These are phyloP conservation scores for Columba guinea DNA, from an alignment of 2,797 vertebrate species.

Conservation along the genomic window DNA sequence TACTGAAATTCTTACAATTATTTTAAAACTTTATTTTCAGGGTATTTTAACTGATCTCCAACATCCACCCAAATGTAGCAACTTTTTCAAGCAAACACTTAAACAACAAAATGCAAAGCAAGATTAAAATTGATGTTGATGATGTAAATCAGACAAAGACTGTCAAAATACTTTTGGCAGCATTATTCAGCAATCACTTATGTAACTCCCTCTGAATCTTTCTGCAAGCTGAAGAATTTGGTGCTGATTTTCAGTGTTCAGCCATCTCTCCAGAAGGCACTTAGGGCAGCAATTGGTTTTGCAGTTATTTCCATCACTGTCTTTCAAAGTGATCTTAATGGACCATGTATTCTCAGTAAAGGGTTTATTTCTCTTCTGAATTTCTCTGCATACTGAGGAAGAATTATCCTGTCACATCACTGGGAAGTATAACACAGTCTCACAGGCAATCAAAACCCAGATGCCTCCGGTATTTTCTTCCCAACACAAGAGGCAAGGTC, in stretches of 20 bases:
- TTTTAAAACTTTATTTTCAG: neutral
- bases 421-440: neutral
- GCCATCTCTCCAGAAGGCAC: neutral
- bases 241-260: neutral
- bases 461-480: neutral
- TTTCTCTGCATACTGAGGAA: neutral
- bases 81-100: neutral
- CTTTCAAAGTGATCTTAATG: slow-evolving; percentile 8
- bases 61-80: neutral
- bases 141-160: neutral
- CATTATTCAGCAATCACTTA: neutral
- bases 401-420: neutral
- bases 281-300: slow-evolving; percentile 25
- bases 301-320: neutral
- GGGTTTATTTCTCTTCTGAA: neutral
- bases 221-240: neutral
- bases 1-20: neutral
- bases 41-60: neutral
- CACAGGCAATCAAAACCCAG: neutral
- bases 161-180: neutral
- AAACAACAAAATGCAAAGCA: neutral
- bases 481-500: neutral
- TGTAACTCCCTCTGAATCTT: neutral
- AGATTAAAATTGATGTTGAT: neutral
- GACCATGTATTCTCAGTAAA: neutral